These are phyloP conservation scores for Oryzias woworae DNA, from an alignment of 2,113 vertebrate species.

Conservation along the genomic window DNA sequence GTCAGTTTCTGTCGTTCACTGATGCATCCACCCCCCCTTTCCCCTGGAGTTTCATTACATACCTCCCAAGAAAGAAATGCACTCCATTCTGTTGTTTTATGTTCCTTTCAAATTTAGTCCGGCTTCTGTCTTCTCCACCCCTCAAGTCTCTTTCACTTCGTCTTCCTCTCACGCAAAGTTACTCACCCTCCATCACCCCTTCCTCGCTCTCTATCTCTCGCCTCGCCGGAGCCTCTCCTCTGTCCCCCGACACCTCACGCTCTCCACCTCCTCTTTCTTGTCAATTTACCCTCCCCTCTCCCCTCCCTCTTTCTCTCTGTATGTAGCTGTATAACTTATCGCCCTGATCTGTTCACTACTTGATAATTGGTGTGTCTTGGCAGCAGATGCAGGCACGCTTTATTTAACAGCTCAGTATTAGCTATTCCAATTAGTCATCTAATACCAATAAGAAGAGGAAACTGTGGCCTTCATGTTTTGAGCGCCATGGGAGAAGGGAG, in stretches of 20 bases:
- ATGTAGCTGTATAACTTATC: slow-evolving; percentile 67
- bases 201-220: slow-evolving; percentile 31
- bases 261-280: slow-evolving; percentile 33
- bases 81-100: slow-evolving; percentile 72
- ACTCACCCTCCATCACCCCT: slow-evolving; percentile 39
- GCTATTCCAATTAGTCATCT: slow-evolving; percentile 55
- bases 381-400: slow-evolving; percentile 59
- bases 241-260: slow-evolving; percentile 46
- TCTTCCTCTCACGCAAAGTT: slow-evolving; percentile 53
- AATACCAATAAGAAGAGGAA: slow-evolving; percentile 51
- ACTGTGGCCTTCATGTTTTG: slow-evolving; percentile 28
- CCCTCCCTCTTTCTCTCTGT: slow-evolving; percentile 21
- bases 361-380: slow-evolving; percentile 65
- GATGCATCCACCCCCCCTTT: slow-evolving; percentile 33
- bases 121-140: slow-evolving; percentile 60
- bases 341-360: slow-evolving; percentile 51
- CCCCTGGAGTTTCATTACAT: slow-evolving; percentile 50
- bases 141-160: slow-evolving; percentile 64
- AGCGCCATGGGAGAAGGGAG: slow-evolving; percentile 25
- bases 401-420: slow-evolving; percentile 61
- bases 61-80: slow-evolving; percentile 63
- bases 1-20: slow-evolving; percentile 39
- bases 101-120: slow-evolving; percentile 70
- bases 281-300: slow-evolving; percentile 38
- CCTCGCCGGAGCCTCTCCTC: slow-evolving; percentile 31